Conservation (phyloP, 2,797 vertebrate genomes). For the Ctenopoma multispine region DNA sequence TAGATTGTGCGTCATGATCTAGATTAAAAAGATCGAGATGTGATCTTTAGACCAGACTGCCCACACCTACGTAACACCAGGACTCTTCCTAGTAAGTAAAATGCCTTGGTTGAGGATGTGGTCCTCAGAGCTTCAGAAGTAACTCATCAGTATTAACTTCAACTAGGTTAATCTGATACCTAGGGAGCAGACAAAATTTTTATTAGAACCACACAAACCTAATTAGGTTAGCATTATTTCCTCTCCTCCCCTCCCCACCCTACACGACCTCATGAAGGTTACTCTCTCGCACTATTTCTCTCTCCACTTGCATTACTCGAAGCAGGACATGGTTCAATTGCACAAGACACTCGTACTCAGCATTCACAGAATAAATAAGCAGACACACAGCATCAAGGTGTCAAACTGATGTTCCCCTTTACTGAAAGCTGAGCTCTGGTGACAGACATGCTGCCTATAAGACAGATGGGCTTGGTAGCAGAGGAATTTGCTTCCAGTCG, state of each 20-base stretch:
- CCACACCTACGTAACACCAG: too few species aligned
- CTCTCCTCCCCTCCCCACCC: not conserved
- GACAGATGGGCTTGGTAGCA: constrained; percentile 27
- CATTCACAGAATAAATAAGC: constrained; percentile 28
- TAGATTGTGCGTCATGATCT: too few species aligned
- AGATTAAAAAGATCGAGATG: too few species aligned
- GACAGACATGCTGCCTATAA: constrained; percentile 24
- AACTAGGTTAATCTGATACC: constrained; percentile 69
- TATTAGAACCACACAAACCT: constrained; percentile 41
- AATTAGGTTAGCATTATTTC: constrained; percentile 37
- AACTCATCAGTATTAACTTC: constrained; percentile 55
- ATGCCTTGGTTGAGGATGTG: too few species aligned
- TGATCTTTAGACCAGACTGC: too few species aligned
- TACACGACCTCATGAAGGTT: constrained; percentile 25
- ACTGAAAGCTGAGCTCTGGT: constrained; percentile 1
- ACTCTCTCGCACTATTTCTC: constrained; percentile 15
- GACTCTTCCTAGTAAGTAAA: too few species aligned
- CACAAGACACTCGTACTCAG: constrained; percentile 18
- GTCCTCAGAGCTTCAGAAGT: not conserved
- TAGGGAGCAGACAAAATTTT: constrained; percentile 56
- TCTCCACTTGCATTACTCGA: constrained; percentile 19
- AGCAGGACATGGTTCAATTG: constrained; percentile 11
- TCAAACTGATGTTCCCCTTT: constrained; percentile 27
- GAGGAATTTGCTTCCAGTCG: not conserved
- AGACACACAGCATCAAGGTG: constrained; percentile 15